Evolutionary conservation across 2,113 vertebrate genomes (phyloP).

Genomic region (Eolophus roseicapilla): DNA sequence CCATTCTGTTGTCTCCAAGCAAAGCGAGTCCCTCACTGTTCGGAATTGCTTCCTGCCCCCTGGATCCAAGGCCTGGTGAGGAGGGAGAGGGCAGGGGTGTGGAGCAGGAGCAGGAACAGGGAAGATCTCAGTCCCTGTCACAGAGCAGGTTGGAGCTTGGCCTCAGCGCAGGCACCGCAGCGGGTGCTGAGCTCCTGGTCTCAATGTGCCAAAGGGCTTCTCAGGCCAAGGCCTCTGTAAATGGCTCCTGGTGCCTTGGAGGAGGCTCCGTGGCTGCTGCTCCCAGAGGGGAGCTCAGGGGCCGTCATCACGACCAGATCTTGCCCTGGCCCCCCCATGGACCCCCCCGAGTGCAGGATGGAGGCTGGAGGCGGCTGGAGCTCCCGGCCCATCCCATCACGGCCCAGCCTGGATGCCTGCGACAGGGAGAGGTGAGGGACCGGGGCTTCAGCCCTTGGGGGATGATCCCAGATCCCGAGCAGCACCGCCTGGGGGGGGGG

Average conservation of each 20-base stretch:
- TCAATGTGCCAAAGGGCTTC: not conserved
- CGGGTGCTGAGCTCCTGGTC: not conserved
- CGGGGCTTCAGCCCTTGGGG: fast-evolving
- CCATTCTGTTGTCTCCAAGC: fast-evolving
- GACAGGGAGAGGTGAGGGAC: fast-evolving
- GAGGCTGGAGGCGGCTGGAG: not conserved
- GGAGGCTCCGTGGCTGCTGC: not conserved
- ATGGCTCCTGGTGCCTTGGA: not conserved
- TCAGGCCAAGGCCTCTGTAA: not conserved
- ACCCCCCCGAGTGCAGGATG: no score
- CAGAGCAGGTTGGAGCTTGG: no score
- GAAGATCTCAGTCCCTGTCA: not conserved
- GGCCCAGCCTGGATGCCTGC: not conserved
- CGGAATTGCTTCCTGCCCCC: not conserved
- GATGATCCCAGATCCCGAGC: no score
- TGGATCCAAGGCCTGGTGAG: not conserved
- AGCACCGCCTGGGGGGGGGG: no score
- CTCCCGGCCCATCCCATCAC: not conserved
- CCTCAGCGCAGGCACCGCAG: not conserved
- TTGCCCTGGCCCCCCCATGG: not conserved
- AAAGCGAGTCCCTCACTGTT: fast-evolving
- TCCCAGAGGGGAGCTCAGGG: not conserved
- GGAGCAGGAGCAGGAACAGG: not conserved
- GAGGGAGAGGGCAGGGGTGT: fast-evolving
- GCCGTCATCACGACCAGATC: not conserved